phyloP scores from a whole-genome alignment of 2,797 vertebrate genomes.

The Periophthalmus magnuspinnatus region DNA sequence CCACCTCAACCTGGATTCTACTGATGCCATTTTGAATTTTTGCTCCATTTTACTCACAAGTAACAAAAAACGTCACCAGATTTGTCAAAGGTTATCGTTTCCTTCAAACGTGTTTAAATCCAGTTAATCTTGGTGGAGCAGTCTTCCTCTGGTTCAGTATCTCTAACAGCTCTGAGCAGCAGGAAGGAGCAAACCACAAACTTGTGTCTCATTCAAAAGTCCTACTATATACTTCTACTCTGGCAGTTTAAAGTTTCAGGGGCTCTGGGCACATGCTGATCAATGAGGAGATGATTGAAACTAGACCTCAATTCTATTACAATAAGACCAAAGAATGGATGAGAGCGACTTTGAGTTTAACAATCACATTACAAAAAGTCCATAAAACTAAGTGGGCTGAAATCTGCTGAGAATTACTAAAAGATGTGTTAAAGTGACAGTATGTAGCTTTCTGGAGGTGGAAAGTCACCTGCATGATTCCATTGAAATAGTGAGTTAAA shows the following conservation, averaged over 20 bases:
- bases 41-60: neutral
- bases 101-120: neutral
- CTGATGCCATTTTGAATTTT: neutral
- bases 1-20: slow-evolving; percentile 10
- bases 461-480: no score
- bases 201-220: neutral
- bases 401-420: no score
- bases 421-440: no score
- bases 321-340: no score
- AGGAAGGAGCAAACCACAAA: slow-evolving; percentile 33
- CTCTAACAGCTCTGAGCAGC: slow-evolving; percentile 26
- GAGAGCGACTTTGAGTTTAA: no score
- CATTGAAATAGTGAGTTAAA: no score
- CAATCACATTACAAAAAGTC: no score
- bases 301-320: no score
- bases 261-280: no score
- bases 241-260: neutral
- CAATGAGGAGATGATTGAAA: no score
- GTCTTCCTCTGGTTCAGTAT: slow-evolving; percentile 24
- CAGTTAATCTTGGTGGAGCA: slow-evolving; percentile 10
- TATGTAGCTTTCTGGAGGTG: no score
- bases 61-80: neutral
- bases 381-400: no score
- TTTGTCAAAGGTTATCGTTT: slow-evolving; percentile 12
- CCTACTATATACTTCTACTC: neutral